A percentile compares a stretch with the other conserved stretches of the same genome.
Evolutionary conservation across 1,140 invertebrate species (phyloP).

Genomic region (Drosophila equinoxialis): DNA sequence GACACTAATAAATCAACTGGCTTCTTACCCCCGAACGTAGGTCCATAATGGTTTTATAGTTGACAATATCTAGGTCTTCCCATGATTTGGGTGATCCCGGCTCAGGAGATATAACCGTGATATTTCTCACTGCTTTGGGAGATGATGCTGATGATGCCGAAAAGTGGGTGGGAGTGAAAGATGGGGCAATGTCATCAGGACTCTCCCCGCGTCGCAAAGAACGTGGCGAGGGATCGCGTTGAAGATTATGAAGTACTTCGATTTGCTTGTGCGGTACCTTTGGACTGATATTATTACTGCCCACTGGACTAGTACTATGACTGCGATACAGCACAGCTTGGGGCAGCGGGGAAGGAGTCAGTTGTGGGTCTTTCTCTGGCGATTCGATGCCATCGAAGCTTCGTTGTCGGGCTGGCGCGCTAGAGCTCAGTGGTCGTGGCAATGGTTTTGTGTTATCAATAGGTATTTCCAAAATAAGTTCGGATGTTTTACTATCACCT

Average conservation of each 20-base stretch:
- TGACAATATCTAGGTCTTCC: conserved; percentile 85
- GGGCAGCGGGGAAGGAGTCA: conserved; percentile 38
- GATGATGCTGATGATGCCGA: conserved; percentile 14
- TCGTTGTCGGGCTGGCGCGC: conserved; percentile 25
- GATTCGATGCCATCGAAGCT: background rate
- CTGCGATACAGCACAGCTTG: conserved; percentile 25
- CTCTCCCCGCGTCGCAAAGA: conserved; percentile 46
- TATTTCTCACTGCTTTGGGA: background rate
- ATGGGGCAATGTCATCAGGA: background rate
- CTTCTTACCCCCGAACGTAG: conserved; percentile 85
- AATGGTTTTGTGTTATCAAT: conserved; percentile 77
- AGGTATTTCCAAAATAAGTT: conserved; percentile 69
- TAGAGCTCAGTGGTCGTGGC: conserved; percentile 29
- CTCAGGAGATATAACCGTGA: conserved; percentile 17
- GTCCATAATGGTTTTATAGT: conserved; percentile 84
- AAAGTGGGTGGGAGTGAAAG: background rate
- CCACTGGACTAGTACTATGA: conserved; percentile 80
- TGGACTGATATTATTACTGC: conserved; percentile 83
- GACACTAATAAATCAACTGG: conserved; percentile 7
- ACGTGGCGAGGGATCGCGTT: conserved; percentile 84
- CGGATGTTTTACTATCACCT: conserved; percentile 36
- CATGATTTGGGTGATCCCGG: conserved; percentile 77
- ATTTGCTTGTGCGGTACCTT: conserved; percentile 85
- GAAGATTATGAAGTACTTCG: conserved; percentile 86
- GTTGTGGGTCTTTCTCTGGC: conserved; percentile 1